Conservation (phyloP, 2,113 vertebrate genomes). For the Elephas maximus region DNA sequence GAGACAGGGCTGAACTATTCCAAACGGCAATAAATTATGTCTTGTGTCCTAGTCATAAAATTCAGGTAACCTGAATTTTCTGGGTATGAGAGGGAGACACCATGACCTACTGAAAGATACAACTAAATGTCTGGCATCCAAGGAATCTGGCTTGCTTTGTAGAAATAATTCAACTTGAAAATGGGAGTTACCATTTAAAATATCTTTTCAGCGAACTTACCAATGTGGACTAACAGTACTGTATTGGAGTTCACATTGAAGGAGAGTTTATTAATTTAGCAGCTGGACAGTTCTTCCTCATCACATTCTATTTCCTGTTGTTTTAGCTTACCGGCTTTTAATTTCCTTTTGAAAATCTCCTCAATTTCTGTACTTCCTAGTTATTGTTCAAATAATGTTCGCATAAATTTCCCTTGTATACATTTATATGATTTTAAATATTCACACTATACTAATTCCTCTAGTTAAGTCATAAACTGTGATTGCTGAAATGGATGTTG, state of each 20-base stretch:
- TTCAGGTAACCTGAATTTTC: neutral
- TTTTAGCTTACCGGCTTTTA: constrained; percentile 56
- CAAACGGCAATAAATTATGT: constrained; percentile 13
- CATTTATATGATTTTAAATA: constrained; percentile 17
- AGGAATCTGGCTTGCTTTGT: constrained; percentile 33
- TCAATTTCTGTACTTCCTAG: neutral
- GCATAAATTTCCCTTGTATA: neutral
- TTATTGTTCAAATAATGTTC: constrained; percentile 22
- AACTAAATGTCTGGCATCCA: neutral
- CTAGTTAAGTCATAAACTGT: constrained; percentile 3
- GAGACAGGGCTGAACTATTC: neutral
- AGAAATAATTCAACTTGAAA: constrained; percentile 56
- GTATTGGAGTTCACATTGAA: neutral
- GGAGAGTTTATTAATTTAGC: constrained; percentile 19
- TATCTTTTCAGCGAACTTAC: constrained; percentile 47
- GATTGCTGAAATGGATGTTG: constrained; percentile 6
- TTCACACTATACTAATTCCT: neutral
- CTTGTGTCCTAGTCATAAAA: neutral
- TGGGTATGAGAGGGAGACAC: neutral
- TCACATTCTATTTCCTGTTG: constrained; percentile 50
- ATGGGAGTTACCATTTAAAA: constrained; percentile 41
- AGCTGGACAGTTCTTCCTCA: constrained; percentile 54
- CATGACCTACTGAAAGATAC: neutral
- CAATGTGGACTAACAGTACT: constrained; percentile 18
- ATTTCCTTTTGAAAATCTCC: constrained; percentile 49